Evolutionary conservation across 2,113 vertebrate species (phyloP).

Genomic region (Bufo bufo): DNA sequence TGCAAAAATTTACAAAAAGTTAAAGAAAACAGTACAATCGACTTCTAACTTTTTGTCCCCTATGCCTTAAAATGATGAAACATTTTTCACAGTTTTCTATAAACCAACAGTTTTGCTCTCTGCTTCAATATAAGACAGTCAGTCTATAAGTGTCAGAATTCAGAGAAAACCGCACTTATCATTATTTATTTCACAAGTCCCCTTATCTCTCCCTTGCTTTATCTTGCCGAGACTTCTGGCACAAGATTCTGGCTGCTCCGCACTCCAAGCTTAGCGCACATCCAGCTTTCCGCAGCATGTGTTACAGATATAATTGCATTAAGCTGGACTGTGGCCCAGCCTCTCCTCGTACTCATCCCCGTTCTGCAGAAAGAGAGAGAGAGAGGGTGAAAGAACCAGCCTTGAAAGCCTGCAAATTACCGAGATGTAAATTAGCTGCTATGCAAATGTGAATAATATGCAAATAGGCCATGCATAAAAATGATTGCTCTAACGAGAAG

Average conservation of each 20-base stretch:
- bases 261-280: background rate
- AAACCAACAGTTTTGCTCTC: background rate
- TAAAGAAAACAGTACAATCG: background rate
- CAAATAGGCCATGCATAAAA: conserved; percentile 50
- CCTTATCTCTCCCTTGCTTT: conserved; percentile 26
- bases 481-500: conserved; percentile 49
- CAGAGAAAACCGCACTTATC: conserved; percentile 3
- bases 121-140: background rate
- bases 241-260: conserved; percentile 27
- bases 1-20: too few species aligned
- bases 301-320: conserved; percentile 48
- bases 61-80: background rate
- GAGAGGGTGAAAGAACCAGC: conserved; percentile 25
- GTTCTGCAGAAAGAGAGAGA: conserved; percentile 10
- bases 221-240: conserved; percentile 44
- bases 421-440: conserved; percentile 28
- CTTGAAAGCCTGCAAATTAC: conserved; percentile 39
- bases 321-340: conserved; percentile 45
- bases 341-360: conserved; percentile 32
- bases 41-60: background rate
- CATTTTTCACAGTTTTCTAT: background rate
- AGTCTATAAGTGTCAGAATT: conserved; percentile 12
- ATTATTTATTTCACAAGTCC: conserved; percentile 35
- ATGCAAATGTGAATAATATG: conserved; percentile 48
- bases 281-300: conserved; percentile 25